A percentile compares a stretch with the other conserved stretches of the same genome.
Conservation (phyloP, 2,888 invertebrate genomes). For the Liodrosophila aerea region DNA sequence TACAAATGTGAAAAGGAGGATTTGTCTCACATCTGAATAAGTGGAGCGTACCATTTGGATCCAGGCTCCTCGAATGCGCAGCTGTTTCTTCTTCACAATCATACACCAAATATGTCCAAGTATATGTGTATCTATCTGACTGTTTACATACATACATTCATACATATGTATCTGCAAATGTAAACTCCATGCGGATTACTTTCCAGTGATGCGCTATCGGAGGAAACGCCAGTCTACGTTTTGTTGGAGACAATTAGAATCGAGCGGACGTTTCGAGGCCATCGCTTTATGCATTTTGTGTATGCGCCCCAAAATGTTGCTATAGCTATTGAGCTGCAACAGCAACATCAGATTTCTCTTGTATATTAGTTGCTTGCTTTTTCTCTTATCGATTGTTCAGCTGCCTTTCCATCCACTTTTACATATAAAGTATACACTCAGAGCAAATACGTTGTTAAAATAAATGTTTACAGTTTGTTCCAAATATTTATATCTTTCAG, state of each 20-base stretch:
- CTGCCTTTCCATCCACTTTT: background rate
- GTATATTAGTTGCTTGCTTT: conserved; percentile 7
- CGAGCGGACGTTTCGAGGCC: conserved; percentile 6
- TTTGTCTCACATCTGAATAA: conserved; percentile 48
- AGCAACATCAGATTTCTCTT: conserved; percentile 15
- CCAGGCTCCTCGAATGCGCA: too few relatives aligned
- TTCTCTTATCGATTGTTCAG: conserved; percentile 34
- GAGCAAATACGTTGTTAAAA: too few relatives aligned
- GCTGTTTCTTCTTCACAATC: conserved; percentile 17
- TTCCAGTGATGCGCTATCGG: conserved; percentile 60
- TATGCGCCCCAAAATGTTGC: conserved; percentile 40
- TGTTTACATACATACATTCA: background rate
- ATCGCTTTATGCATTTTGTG: conserved; percentile 18
- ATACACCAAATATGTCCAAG: conserved; percentile 43
- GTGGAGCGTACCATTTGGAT: conserved; percentile 21
- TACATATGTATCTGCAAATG: conserved; percentile 58
- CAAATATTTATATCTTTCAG: too few relatives aligned
- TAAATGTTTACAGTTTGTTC: too few relatives aligned
- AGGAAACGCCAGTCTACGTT: conserved; percentile 15
- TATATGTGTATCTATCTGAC: too few relatives aligned
- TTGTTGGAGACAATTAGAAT: conserved; percentile 4
- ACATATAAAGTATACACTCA: too few relatives aligned
- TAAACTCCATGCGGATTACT: conserved; percentile 75
- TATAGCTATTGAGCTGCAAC: conserved; percentile 6
- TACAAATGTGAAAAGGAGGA: conserved; percentile 59